Base-by-base conservation (phyloP, 2,113 vertebrate genomes). In the Chamaea fasciata region DNA sequence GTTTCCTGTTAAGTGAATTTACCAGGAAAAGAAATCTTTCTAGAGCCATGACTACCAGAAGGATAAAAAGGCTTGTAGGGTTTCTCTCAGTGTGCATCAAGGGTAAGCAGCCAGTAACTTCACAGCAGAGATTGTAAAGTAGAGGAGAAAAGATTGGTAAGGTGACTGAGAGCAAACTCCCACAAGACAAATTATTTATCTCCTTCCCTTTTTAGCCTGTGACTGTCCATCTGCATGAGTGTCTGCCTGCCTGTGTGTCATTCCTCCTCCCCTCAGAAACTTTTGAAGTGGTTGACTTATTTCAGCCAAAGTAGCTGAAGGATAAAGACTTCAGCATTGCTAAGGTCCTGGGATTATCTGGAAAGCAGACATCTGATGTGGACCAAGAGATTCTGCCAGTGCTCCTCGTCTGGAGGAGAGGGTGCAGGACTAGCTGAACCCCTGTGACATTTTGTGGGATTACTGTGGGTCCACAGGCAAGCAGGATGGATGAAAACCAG, bases 271-370 rank as follows among this genome's bases (percentile, higher is more conserved):
- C 13, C 57, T 60, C 83, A 75, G 47, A 92, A 78, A n/a, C 73
- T 84, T 97, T 78, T 96, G 89, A 94, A 92, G 89, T 90, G 92
- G 86, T 90, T 92, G 90, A 26, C 60, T 83, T 44, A 42, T 89
- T 92, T 77, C 76, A 92, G 79, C 55, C 76, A 44, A 88, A 78
- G 28, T 33, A 86, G 33, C 35, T 90, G 63, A 93, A 46, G 55
- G 56, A 81, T 90, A 33, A 94, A 92, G 33, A 92, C 13, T 21
- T 91, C 81, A 91, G 33, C 69, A 56, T 67, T 86, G 68, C 71
- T 83, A 41, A 83, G 42, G 42, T 90, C 39, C 69, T 83, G 55
- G 42, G 68, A 90, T 71, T 67, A 81, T 92, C 76, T 93, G 76
- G 71, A 80, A 93, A 86, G 67, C 1, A 65, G 88, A 42, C 53